Percentiles rank a stretch among this genome's conserved stretches.
phyloP scores from a whole-genome alignment of 2,113 vertebrate species.

The Procavia capensis region DNA sequence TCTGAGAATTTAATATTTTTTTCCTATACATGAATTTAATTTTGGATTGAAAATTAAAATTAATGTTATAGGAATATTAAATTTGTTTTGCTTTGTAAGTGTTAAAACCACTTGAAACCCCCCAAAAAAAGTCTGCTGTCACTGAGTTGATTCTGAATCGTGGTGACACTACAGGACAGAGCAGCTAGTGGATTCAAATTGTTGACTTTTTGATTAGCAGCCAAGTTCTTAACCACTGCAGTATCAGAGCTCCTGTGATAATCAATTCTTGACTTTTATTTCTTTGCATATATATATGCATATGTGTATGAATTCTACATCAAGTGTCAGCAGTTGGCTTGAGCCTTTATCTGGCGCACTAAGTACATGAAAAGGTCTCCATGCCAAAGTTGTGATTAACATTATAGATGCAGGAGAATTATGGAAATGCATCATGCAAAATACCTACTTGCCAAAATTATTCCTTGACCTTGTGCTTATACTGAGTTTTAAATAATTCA shows the following conservation, averaged over 20 bases:
- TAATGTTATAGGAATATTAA: neutral
- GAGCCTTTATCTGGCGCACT: conserved; percentile 79
- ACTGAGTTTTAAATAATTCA: conserved; percentile 92
- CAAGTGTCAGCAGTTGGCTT: conserved; percentile 72
- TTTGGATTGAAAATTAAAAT: conserved; percentile 43
- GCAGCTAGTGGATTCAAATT: too few relatives aligned
- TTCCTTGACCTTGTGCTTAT: conserved; percentile 90
- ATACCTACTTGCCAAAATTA: conserved; percentile 89
- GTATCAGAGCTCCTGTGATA: neutral
- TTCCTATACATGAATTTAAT: neutral
- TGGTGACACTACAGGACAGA: too few relatives aligned
- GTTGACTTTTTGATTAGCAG: too few relatives aligned
- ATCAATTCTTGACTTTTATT: neutral
- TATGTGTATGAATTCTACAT: neutral
- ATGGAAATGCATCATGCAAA: conserved; percentile 89
- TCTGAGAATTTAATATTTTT: neutral
- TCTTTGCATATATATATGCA: neutral
- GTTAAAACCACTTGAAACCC: neutral
- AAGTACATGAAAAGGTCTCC: conserved; percentile 77
- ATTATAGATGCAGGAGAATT: conserved; percentile 88
- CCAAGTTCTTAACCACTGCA: too few relatives aligned
- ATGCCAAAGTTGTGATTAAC: conserved; percentile 89
- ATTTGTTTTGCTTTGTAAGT: neutral
- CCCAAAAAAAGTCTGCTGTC: too few relatives aligned
- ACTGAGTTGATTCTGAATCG: too few relatives aligned